Evolutionary conservation across 2,888 invertebrate genomes (phyloP).

Genomic region (Uropetala carovei): DNA sequence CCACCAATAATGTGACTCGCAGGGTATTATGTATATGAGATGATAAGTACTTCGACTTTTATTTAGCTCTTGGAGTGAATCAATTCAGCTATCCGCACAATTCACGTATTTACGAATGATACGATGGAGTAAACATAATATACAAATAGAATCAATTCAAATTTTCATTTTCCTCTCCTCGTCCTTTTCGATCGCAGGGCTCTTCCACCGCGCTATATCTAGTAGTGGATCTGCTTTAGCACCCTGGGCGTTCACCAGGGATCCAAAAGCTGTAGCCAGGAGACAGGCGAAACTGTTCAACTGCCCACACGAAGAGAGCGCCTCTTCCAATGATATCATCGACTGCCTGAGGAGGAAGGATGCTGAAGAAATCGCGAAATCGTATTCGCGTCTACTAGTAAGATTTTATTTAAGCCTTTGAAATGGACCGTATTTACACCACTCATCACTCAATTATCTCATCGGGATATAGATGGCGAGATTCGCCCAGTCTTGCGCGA

Average conservation of each 20-base stretch:
- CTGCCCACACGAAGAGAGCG: background rate
- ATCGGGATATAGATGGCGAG: no score
- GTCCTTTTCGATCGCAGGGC: background rate
- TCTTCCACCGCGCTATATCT: constrained; percentile 53
- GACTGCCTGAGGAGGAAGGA: constrained; percentile 65
- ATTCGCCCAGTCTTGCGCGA: no score
- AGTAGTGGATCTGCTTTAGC: constrained; percentile 35
- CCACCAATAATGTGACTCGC: no score
- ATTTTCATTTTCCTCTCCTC: background rate
- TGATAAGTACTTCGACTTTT: no score
- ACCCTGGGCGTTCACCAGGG: background rate
- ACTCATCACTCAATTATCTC: no score
- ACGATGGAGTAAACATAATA: no score
- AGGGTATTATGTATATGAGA: no score
- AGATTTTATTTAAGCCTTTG: background rate
- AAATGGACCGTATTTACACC: no score
- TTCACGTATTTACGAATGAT: no score
- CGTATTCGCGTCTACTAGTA: background rate
- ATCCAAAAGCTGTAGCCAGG: background rate
- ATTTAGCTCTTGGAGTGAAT: no score
- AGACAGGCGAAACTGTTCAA: constrained; percentile 14
- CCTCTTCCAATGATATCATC: constrained; percentile 10
- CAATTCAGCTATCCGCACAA: no score
- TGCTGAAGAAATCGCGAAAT: constrained; percentile 53
- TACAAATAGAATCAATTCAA: background rate